These are phyloP conservation scores for Dryomyza anilis DNA, from an alignment of 2,888 invertebrate species.

Conservation along the genomic window DNA sequence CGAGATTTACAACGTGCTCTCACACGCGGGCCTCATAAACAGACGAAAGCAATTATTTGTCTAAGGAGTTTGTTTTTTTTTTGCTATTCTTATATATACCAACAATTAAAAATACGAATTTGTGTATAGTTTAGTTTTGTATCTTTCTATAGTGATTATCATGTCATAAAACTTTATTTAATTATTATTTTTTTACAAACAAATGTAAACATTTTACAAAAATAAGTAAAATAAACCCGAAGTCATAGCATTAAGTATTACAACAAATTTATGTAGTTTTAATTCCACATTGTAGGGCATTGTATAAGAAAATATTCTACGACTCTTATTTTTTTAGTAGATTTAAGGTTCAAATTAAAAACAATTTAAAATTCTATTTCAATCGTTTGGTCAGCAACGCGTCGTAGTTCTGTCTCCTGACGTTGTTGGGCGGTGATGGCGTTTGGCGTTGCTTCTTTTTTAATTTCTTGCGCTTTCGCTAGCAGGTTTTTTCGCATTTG, in stretches of 20 bases:
- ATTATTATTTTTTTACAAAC: no score
- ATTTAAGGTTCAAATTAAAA: no score
- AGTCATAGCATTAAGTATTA: not conserved
- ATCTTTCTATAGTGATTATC: not conserved
- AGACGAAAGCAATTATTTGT: slow-evolving; percentile 45
- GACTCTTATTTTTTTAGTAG: no score
- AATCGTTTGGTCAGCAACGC: slow-evolving; percentile 40
- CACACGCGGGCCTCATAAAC: slow-evolving; percentile 69
- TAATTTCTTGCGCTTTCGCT: slow-evolving; percentile 32
- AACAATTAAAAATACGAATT: not conserved
- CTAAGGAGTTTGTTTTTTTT: slow-evolving; percentile 9
- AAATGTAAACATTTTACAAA: not conserved
- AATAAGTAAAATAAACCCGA: not conserved
- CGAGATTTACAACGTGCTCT: slow-evolving; percentile 69
- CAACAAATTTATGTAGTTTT: not conserved
- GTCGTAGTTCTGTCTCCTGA: slow-evolving; percentile 42
- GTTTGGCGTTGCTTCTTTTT: slow-evolving; percentile 22
- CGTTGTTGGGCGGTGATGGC: slow-evolving; percentile 11
- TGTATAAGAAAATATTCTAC: not conserved
- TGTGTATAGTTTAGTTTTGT: not conserved
- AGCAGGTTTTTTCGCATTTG: slow-evolving; percentile 44
- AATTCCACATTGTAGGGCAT: not conserved
- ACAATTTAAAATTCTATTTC: slow-evolving; percentile 48
- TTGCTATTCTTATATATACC: not conserved
- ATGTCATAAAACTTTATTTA: no score